Conservation (phyloP, 2,113 vertebrate species). For the Thomomys bottae region DNA sequence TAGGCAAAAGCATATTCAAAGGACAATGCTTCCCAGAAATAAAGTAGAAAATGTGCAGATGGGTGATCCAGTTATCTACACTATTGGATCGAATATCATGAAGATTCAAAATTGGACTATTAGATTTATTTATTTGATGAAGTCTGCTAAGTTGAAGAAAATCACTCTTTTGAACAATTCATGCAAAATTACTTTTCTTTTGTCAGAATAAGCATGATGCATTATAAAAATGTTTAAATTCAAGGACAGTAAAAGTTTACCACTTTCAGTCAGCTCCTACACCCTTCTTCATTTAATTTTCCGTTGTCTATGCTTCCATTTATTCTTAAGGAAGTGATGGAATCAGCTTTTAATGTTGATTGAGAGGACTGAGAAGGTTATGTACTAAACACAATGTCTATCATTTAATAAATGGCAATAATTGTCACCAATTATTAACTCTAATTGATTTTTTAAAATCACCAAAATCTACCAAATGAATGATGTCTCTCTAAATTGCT, state of each 20-base stretch:
- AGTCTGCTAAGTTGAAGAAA: not conserved
- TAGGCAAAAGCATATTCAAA: not conserved
- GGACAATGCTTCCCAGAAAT: not conserved
- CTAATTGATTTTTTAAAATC: no score
- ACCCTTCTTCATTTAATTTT: not conserved
- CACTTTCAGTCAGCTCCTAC: not conserved
- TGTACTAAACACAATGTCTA: not conserved
- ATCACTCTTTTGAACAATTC: not conserved
- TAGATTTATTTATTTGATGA: not conserved
- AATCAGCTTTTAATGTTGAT: not conserved
- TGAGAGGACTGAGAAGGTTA: not conserved
- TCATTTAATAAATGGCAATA: not conserved
- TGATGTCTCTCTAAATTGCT: not conserved
- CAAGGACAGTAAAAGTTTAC: not conserved
- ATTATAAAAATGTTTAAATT: not conserved
- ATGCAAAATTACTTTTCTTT: not conserved
- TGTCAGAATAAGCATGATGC: not conserved
- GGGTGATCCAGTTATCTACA: not conserved
- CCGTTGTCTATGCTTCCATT: not conserved
- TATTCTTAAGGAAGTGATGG: not conserved
- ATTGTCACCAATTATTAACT: no score
- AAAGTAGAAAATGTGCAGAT: not conserved
- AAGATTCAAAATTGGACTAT: not conserved
- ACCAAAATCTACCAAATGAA: not conserved
- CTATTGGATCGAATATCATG: not conserved